Evolutionary conservation across 53 echinoderm and acorn worm species (phyloP).

Genomic region (Glandiceps talaboti): DNA sequence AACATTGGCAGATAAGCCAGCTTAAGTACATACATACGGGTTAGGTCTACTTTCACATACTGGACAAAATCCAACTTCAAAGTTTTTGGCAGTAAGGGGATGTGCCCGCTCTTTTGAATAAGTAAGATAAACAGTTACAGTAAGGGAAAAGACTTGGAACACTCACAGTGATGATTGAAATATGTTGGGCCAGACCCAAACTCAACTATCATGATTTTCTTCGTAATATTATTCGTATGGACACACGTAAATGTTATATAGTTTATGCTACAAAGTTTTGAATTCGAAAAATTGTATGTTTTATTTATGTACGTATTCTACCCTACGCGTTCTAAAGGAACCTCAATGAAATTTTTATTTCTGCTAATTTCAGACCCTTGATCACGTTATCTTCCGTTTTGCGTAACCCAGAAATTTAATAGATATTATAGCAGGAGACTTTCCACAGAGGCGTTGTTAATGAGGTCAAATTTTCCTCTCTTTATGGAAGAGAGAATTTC

Average conservation of each 20-base stretch:
- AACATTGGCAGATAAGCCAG: not conserved
- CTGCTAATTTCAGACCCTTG: not conserved
- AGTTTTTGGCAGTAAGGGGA: not conserved
- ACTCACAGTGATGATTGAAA: no score
- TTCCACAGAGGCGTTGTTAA: not conserved
- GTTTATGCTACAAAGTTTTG: not conserved
- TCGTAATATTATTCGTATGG: not conserved
- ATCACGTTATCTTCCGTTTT: not conserved
- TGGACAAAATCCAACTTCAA: not conserved
- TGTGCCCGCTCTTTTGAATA: not conserved
- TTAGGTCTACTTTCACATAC: not conserved
- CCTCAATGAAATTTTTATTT: not conserved
- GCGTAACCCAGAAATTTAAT: not conserved
- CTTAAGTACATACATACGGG: not conserved
- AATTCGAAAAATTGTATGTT: not conserved
- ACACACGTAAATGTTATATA: not conserved
- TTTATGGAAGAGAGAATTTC: not conserved
- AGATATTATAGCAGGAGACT: not conserved
- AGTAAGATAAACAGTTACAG: not conserved
- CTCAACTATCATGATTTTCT: not conserved
- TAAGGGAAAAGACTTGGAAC: not conserved
- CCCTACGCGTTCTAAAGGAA: not conserved
- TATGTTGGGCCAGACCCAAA: not conserved
- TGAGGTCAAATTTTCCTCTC: not conserved
- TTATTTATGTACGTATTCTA: not conserved